Base-by-base conservation (phyloP, 2,888 invertebrate genomes). In the Eupithecia inturbata region DNA sequence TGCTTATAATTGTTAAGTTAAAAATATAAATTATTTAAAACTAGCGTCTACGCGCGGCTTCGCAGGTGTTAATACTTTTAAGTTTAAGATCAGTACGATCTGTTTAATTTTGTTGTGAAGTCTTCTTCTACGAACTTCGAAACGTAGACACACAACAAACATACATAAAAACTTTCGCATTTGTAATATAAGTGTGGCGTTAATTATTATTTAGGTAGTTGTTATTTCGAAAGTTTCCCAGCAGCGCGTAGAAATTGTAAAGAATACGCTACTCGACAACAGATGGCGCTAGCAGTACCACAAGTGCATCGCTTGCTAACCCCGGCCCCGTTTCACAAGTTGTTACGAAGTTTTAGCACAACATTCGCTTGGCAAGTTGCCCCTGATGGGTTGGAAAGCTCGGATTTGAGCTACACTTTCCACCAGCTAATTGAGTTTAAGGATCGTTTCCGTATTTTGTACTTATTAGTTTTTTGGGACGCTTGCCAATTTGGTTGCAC, bases 211-310 rank as follows among this genome's bases (percentile, higher is more conserved):
- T n/a, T 22, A n/a, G n/a, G n/a, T n/a, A 10, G n/a, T 22, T n/a
- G 1, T 53, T 22, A 26, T 4, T 57, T 57, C 12, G 14, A 26
- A 26, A 57, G 26, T 57, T 57, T 57, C 14, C 26, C 22, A 57
- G 12, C 1, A n/a, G n/a, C n/a, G n/a, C n/a, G 1, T 10, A 4
- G 10, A 26, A 14, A 10, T 22, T 1, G 12, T 16, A 19, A 6
- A 31, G 22, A 22, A 14, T 70, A 49, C 4, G 85, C 94, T 92
- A 93, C 89, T 92, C 89, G 73, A 62, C 84, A 77, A 80, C 73
- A 93, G 94, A 91, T 93, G 93, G 90, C 91, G 83, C 66, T 83
- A 85, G 78, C 60, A 68, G 86, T 84, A 28, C 16, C 16, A 71
- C 1, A 68, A 62, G 12, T 28, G 28, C 49, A 4, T 1, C 39